Base-by-base conservation (phyloP, 1,140 invertebrate genomes). In the Drosophila mayri region DNA sequence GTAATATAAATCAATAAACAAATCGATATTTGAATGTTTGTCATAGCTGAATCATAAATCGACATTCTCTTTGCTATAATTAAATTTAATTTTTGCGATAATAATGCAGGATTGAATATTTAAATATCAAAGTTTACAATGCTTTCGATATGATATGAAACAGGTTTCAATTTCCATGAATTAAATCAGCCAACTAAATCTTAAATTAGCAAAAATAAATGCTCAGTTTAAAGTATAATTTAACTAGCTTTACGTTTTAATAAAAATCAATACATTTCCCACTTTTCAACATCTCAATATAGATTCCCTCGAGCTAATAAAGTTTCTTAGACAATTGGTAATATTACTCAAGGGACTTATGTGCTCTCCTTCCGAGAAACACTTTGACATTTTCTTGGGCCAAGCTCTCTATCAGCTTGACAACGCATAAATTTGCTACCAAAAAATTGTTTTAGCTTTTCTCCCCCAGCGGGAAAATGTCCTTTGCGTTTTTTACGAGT, bases 371-470 rank as follows among this genome's bases (percentile, higher is more conserved):
- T 65, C 14, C 4, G 10, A 12, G 6, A n/a, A 28, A 20, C 32
- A 14, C 20, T 18, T 50, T 32, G n/a, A 32, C 22, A 43, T 38
- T 67, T 68, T 25, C 22, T 10, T 46, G 25, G 22, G 44, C 37
- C 38, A 44, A 44, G 32, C 62, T 70, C 63, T 70, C 63, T 55
- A 67, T 55, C 66, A 70, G 66, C 66, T 68, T 67, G 66, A 55
- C 66, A 70, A 44, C 47, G 63, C 66, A 70, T 67, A 55, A 55
- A 67, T 70, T 55, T 55, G 46, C 30, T 22, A 8, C 55, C 1
- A 28, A 54, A 67, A 67, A 70, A 68, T 70, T 44, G 20, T 44
- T 55, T 38, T 25, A 66, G 47, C 47, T 54, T 55, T 70, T 70
- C n/a, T 20, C 0, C 0, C 12, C 44, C 41, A n/a, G 14, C n/a